These are phyloP conservation scores for Incurvaria masculella DNA, from an alignment of 2,888 invertebrate genomes.

Conservation along the genomic window DNA sequence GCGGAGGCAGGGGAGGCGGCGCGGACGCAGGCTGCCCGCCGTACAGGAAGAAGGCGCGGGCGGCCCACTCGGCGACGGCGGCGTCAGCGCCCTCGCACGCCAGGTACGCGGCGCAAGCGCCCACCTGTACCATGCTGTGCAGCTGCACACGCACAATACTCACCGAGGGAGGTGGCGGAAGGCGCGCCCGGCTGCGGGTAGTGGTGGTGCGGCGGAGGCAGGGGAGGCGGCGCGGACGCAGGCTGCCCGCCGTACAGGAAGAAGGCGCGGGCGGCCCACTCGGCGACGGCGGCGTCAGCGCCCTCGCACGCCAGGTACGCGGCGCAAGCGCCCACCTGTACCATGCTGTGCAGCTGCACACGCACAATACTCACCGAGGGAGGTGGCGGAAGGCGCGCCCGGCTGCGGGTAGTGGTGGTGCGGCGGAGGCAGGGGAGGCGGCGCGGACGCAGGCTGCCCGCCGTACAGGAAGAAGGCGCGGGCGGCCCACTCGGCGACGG, in stretches of 20 bases:
- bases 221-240: slow-evolving; percentile 25
- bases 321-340: slow-evolving; percentile 89
- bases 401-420: background rate
- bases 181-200: background rate
- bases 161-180: background rate
- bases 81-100: slow-evolving; percentile 67
- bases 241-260: slow-evolving; percentile 88
- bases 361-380: no score
- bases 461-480: slow-evolving; percentile 92
- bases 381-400: background rate
- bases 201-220: slow-evolving; percentile 12
- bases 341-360: slow-evolving; percentile 64
- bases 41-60: slow-evolving; percentile 87
- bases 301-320: slow-evolving; percentile 78
- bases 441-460: slow-evolving; percentile 67
- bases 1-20: slow-evolving; percentile 21
- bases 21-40: slow-evolving; percentile 81
- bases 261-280: slow-evolving; percentile 90
- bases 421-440: slow-evolving; percentile 21
- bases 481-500: slow-evolving; percentile 83
- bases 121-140: slow-evolving; percentile 83
- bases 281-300: slow-evolving; percentile 62
- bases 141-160: no score
- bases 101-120: slow-evolving; percentile 81
- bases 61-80: slow-evolving; percentile 82